Conservation (phyloP, 1,140 invertebrate species). For the Sitophilus oryzae region DNA sequence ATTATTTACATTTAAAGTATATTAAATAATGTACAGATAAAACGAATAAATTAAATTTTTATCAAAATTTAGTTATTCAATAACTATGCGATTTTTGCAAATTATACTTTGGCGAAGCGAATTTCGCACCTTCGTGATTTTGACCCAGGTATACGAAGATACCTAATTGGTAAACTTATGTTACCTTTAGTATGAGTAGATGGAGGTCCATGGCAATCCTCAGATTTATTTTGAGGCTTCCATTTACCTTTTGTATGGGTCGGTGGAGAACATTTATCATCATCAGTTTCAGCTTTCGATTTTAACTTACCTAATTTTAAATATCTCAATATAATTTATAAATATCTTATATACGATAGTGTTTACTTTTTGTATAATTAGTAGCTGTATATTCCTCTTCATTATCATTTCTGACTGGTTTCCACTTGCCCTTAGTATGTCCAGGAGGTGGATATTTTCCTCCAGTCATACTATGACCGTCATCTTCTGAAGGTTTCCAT, state of each 20-base stretch:
- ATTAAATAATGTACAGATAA: no score
- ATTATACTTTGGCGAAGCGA: no score
- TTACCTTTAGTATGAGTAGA: background rate
- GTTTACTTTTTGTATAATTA: conserved; percentile 26
- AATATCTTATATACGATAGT: background rate
- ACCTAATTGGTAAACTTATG: no score
- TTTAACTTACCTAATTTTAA: conserved; percentile 28
- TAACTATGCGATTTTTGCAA: no score
- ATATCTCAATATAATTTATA: conserved; percentile 13
- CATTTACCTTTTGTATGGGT: conserved; percentile 59
- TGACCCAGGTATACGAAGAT: no score
- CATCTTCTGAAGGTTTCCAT: conserved; percentile 47
- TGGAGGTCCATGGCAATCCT: background rate
- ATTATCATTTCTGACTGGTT: conserved; percentile 12
- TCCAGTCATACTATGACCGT: conserved; percentile 46
- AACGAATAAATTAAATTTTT: no score
- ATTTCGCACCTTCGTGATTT: no score
- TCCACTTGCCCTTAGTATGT: conserved; percentile 12
- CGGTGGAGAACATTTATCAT: conserved; percentile 44
- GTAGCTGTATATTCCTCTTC: conserved; percentile 20
- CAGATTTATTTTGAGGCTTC: conserved; percentile 19
- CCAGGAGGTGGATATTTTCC: conserved; percentile 46
- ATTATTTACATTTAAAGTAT: no score
- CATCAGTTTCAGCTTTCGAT: conserved; percentile 30
- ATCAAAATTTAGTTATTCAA: no score